Evolutionary conservation across 2,888 invertebrate species (phyloP).

Genomic region (Cinara cedri): DNA sequence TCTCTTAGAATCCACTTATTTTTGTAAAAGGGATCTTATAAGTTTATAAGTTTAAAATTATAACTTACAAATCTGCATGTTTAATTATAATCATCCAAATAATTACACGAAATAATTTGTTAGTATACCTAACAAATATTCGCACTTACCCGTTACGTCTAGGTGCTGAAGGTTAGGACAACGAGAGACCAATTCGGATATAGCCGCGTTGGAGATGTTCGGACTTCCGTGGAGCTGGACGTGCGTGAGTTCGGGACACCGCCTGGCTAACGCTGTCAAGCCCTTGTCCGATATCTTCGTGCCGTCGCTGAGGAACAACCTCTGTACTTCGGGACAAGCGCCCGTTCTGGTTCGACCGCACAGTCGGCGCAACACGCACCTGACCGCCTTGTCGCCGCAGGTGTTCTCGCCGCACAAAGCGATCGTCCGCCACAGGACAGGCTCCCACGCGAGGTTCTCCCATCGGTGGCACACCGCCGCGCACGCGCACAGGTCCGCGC

Average conservation of each 20-base stretch:
- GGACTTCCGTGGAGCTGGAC: slow-evolving; percentile 78
- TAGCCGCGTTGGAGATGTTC: slow-evolving; percentile 76
- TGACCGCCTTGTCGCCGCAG: slow-evolving; percentile 72
- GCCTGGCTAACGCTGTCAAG: slow-evolving; percentile 74
- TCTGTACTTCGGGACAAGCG: slow-evolving; percentile 73
- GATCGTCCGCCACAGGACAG: slow-evolving; percentile 75
- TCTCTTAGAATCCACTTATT: background rate
- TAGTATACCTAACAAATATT: background rate
- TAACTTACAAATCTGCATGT: too few species aligned
- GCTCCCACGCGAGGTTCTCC: slow-evolving; percentile 79
- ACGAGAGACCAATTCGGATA: slow-evolving; percentile 79
- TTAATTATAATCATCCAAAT: too few species aligned
- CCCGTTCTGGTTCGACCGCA: slow-evolving; percentile 73
- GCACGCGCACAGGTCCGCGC: slow-evolving; percentile 75
- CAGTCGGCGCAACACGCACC: slow-evolving; percentile 70
- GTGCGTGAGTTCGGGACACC: slow-evolving; percentile 82
- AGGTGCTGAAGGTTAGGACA: slow-evolving; percentile 83
- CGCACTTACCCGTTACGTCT: slow-evolving; percentile 77
- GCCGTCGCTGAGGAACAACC: slow-evolving; percentile 73
- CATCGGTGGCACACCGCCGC: slow-evolving; percentile 79
- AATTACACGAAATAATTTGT: too few species aligned
- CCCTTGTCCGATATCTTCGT: slow-evolving; percentile 79
- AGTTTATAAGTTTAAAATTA: too few species aligned
- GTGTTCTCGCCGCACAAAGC: slow-evolving; percentile 69
- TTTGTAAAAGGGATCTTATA: background rate